These are phyloP conservation scores for Antrozous pallidus DNA, from an alignment of 2,797 vertebrate species.

Conservation along the genomic window DNA sequence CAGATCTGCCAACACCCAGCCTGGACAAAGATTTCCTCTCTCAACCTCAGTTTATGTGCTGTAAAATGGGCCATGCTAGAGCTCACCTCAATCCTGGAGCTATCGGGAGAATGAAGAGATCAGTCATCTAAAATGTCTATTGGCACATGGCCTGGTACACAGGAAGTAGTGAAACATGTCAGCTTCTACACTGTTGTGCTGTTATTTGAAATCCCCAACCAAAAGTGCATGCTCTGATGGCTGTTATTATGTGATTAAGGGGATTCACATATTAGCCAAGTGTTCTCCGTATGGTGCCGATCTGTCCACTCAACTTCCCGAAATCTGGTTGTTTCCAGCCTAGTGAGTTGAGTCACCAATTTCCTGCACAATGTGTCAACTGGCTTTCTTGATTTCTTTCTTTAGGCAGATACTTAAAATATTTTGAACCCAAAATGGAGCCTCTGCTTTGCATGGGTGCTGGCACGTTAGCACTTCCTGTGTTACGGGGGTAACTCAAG, in stretches of 20 bases:
- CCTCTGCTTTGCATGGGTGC: neutral
- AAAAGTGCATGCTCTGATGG: accelerated
- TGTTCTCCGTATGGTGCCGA: neutral
- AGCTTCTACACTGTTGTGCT: neutral
- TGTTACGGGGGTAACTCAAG: neutral
- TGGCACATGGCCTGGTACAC: neutral
- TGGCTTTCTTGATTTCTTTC: neutral
- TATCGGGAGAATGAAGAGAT: neutral
- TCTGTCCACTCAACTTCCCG: neutral
- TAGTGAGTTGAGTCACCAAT: neutral
- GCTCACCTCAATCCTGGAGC: neutral
- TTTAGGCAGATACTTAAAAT: slow-evolving; percentile 13
- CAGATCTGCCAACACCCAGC: neutral
- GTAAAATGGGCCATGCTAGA: neutral
- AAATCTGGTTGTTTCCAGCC: neutral
- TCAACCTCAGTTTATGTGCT: neutral
- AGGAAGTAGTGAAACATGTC: neutral
- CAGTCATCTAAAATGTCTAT: neutral
- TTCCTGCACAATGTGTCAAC: neutral
- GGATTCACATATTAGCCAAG: neutral
- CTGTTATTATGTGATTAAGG: neutral
- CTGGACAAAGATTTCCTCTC: neutral
- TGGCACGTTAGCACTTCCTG: neutral
- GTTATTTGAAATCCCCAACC: neutral
- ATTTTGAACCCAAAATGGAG: neutral